phyloP scores from a whole-genome alignment of 2,888 invertebrate genomes.

The Polyommatus icarus region DNA sequence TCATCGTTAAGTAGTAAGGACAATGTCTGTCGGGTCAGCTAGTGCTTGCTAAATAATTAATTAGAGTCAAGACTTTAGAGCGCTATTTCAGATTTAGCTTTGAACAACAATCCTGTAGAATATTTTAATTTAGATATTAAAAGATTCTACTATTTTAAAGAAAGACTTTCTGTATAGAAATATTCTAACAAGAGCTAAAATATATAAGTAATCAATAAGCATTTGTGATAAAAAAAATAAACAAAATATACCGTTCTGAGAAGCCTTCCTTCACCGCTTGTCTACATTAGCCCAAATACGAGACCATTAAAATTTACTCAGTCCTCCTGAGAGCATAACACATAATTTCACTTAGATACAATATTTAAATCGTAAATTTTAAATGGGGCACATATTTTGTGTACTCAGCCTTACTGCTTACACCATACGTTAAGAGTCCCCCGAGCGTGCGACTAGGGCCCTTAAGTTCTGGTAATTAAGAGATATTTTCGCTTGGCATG shows the following conservation, averaged over 20 bases:
- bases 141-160: too few relatives aligned
- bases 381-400: constrained; percentile 27
- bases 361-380: constrained; percentile 28
- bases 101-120: too few relatives aligned
- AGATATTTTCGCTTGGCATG: constrained; percentile 70
- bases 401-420: constrained; percentile 41
- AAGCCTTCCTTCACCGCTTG: not conserved
- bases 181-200: not conserved
- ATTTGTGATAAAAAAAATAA: too few relatives aligned
- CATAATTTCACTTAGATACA: constrained; percentile 26
- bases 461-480: constrained; percentile 71
- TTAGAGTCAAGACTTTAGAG: too few relatives aligned
- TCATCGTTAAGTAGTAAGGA: too few relatives aligned
- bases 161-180: too few relatives aligned
- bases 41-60: too few relatives aligned
- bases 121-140: too few relatives aligned
- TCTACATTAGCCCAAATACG: not conserved
- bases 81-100: too few relatives aligned
- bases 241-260: not conserved
- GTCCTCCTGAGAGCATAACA: not conserved
- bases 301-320: not conserved
- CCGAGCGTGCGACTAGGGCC: constrained; percentile 64
- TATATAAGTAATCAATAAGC: not conserved
- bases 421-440: constrained; percentile 48
- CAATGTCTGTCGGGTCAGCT: too few relatives aligned